These are phyloP conservation scores for Cacoxenus indagator DNA, from an alignment of 2,888 invertebrate species.

Conservation along the genomic window DNA sequence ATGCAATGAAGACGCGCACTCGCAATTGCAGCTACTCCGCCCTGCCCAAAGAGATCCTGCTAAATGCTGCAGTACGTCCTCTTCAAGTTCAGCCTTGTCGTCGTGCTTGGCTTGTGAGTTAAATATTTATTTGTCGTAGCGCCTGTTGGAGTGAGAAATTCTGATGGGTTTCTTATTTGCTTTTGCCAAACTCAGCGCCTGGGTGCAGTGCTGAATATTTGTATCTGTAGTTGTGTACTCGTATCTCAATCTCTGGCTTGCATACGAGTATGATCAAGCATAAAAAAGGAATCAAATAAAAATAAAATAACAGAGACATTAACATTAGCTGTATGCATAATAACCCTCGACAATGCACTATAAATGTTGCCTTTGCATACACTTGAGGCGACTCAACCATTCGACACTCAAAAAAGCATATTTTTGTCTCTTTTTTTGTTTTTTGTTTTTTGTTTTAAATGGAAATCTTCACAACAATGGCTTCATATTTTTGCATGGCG, in stretches of 20 bases:
- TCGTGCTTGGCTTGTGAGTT: constrained; percentile 61
- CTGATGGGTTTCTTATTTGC: constrained; percentile 63
- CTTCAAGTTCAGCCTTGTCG: constrained; percentile 30
- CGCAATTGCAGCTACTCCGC: constrained; percentile 37
- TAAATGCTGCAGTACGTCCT: background rate
- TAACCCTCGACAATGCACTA: constrained; percentile 31
- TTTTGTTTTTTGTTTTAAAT: constrained; percentile 37
- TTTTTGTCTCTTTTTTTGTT: constrained; percentile 43
- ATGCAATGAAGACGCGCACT: constrained; percentile 23
- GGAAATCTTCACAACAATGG: constrained; percentile 60
- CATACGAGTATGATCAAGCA: constrained; percentile 4
- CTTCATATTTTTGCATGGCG: constrained; percentile 58
- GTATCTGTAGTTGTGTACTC: background rate
- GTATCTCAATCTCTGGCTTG: background rate
- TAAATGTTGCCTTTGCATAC: constrained; percentile 18
- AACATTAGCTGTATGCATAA: constrained; percentile 59
- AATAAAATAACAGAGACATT: constrained; percentile 2
- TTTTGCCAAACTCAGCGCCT: constrained; percentile 24
- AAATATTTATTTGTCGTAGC: constrained; percentile 68
- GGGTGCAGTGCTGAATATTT: background rate
- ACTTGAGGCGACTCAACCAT: background rate
- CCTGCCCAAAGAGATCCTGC: constrained; percentile 20
- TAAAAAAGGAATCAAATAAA: constrained; percentile 49
- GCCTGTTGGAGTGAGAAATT: constrained; percentile 65
- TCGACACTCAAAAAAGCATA: background rate